phyloP scores from a whole-genome alignment of 2,888 invertebrate genomes.

The Heliconius sara region DNA sequence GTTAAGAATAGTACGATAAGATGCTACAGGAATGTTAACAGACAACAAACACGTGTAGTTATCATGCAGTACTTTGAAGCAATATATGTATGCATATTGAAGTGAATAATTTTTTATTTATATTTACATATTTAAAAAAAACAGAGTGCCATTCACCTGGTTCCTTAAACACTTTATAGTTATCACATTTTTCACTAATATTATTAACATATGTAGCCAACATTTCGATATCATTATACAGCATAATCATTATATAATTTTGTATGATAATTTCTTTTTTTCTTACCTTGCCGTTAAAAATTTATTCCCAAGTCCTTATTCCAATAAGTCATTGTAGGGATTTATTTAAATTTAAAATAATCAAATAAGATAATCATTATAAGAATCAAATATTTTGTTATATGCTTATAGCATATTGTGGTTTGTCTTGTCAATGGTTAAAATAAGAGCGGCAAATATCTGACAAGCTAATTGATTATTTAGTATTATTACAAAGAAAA shows the following conservation, averaged over 20 bases:
- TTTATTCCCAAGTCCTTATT: not conserved
- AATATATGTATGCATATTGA: conserved; percentile 30
- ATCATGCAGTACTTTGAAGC: conserved; percentile 37
- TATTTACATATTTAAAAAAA: conserved; percentile 38
- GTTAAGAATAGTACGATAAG: conserved; percentile 50
- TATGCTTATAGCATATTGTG: not conserved
- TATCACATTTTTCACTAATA: conserved; percentile 54
- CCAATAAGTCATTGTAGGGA: not conserved
- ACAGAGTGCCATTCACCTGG: conserved; percentile 72
- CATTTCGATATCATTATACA: conserved; percentile 67
- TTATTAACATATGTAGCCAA: conserved; percentile 63
- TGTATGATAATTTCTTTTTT: conserved; percentile 58
- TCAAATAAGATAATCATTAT: not conserved
- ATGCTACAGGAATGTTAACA: conserved; percentile 47
- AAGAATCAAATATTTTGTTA: not conserved
- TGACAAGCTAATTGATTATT: not conserved
- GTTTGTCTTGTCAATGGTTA: not conserved
- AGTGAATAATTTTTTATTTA: conserved; percentile 33
- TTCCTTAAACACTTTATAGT: conserved; percentile 59
- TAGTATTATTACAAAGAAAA: too few relatives aligned
- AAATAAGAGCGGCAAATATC: not conserved
- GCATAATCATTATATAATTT: conserved; percentile 73
- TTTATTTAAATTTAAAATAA: not conserved
- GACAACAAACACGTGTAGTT: conserved; percentile 49
- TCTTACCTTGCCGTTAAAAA: conserved; percentile 35